A percentile compares a stretch with the other conserved stretches of the same genome.
Conservation (phyloP, 2,797 vertebrate species). For the Syngnathus rostellatus region DNA sequence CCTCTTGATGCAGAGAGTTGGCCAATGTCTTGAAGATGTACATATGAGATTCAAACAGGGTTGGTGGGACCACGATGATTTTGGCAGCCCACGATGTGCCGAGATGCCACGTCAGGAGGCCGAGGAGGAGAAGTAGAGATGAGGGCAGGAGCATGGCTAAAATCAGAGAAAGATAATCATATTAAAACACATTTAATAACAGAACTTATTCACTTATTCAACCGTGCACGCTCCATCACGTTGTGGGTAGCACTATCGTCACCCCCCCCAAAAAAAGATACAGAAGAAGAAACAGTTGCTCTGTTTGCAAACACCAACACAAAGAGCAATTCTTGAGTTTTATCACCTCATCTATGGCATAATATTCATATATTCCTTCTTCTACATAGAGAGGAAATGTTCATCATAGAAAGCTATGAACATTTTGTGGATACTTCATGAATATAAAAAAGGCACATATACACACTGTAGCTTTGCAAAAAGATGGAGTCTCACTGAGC, state of each 20-base stretch:
- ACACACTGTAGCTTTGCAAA: not conserved
- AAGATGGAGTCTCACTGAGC: not conserved
- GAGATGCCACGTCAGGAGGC: conserved; percentile 69
- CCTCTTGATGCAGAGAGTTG: conserved; percentile 81
- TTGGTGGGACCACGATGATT: conserved; percentile 93
- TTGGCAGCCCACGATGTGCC: conserved; percentile 79
- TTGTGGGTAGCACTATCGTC: conserved; percentile 57
- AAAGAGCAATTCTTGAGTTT: conserved; percentile 46
- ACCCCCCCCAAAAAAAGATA: conserved; percentile 32
- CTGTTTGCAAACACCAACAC: conserved; percentile 56
- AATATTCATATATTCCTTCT: not conserved
- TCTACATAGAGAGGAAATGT: not conserved
- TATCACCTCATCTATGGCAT: not conserved
- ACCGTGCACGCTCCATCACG: conserved; percentile 17
- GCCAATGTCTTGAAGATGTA: conserved; percentile 99
- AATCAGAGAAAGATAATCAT: conserved; percentile 22
- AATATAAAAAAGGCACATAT: not conserved
- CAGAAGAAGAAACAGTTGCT: conserved; percentile 18
- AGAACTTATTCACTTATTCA: not conserved
- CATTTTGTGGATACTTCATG: not conserved
- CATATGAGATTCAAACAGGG: conserved; percentile 99
- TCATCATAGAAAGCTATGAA: not conserved
- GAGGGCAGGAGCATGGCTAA: conserved; percentile 85
- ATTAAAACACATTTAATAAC: not conserved
- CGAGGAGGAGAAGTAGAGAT: conserved; percentile 63